A percentile compares a stretch with the other conserved stretches of the same genome.
Evolutionary conservation across 1,140 invertebrate genomes (phyloP).

Genomic region (Marisa cornuarietis): DNA sequence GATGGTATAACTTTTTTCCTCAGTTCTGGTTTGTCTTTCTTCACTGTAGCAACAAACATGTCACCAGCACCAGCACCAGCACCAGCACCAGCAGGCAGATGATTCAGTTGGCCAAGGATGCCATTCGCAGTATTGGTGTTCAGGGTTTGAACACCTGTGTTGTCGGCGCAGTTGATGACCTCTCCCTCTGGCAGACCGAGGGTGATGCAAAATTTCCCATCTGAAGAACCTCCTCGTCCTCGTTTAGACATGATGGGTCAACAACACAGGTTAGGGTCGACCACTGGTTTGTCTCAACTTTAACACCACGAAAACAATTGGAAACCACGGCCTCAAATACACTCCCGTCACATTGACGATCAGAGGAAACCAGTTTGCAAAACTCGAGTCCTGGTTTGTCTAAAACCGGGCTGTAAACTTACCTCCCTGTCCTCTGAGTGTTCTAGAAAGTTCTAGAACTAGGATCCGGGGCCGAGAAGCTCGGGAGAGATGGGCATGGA

Average conservation of each 20-base stretch:
- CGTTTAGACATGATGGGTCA: conserved; percentile 67
- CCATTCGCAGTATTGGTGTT: conserved; percentile 99
- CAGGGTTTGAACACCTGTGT: conserved; percentile 98
- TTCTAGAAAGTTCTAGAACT: too few species aligned
- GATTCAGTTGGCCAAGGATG: conserved; percentile 95
- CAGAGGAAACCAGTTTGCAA: too few species aligned
- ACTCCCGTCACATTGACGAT: too few species aligned
- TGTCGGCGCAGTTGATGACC: conserved; percentile 99
- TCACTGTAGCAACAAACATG: conserved; percentile 99
- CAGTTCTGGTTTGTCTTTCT: conserved; percentile 99
- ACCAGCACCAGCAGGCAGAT: conserved; percentile 94
- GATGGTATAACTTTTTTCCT: conserved; percentile 99
- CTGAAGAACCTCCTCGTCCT: conserved; percentile 99
- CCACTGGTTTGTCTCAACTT: too few species aligned
- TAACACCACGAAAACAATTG: too few species aligned
- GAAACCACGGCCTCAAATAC: too few species aligned
- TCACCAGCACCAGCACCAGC: conserved; percentile 96
- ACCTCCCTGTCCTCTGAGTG: too few species aligned
- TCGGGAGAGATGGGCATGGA: too few species aligned
- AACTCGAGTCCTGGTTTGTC: too few species aligned
- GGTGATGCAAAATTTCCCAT: conserved; percentile 99
- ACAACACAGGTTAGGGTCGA: conserved; percentile 30
- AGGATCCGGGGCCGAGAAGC: too few species aligned
- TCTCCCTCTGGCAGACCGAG: conserved; percentile 98
- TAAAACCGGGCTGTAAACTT: too few species aligned